A percentile compares a stretch with the other conserved stretches of the same genome.
Conservation (phyloP, 2,113 vertebrate genomes). For the Engystomops pustulosus region DNA sequence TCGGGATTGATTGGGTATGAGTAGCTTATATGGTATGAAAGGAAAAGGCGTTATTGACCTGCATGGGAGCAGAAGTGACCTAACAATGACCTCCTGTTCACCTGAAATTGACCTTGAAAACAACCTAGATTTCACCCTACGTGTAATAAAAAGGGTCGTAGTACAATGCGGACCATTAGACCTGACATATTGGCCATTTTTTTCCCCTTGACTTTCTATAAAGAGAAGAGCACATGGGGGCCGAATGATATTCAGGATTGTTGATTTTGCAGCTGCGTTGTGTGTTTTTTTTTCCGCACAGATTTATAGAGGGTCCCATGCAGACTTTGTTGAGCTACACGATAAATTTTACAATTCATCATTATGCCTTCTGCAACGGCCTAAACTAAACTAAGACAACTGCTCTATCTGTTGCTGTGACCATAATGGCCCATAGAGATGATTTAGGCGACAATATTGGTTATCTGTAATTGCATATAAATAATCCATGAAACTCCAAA, state of each 20-base stretch:
- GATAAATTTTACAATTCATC: constrained; percentile 90
- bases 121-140: constrained; percentile 79
- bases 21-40: constrained; percentile 80
- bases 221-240: constrained; percentile 67
- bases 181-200: constrained; percentile 84
- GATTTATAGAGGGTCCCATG: constrained; percentile 84
- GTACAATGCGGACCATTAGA: constrained; percentile 84
- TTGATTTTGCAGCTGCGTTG: constrained; percentile 82
- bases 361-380: constrained; percentile 85
- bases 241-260: constrained; percentile 72
- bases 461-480: constrained; percentile 96
- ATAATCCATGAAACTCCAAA: constrained; percentile 88
- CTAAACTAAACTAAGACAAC: constrained; percentile 89
- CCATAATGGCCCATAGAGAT: constrained; percentile 83
- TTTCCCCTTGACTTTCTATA: constrained; percentile 71
- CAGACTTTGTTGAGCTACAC: constrained; percentile 77
- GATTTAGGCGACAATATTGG: constrained; percentile 93
- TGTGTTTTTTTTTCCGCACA: constrained; percentile 75
- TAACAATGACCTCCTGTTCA: constrained; percentile 93
- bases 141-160: constrained; percentile 81
- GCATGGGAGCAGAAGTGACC: constrained; percentile 88
- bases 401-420: constrained; percentile 87
- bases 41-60: constrained; percentile 94
- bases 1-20: constrained; percentile 89
- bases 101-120: constrained; percentile 98